These are phyloP conservation scores for Chelon auratus DNA, from an alignment of 2,797 vertebrate species.

Conservation along the genomic window DNA sequence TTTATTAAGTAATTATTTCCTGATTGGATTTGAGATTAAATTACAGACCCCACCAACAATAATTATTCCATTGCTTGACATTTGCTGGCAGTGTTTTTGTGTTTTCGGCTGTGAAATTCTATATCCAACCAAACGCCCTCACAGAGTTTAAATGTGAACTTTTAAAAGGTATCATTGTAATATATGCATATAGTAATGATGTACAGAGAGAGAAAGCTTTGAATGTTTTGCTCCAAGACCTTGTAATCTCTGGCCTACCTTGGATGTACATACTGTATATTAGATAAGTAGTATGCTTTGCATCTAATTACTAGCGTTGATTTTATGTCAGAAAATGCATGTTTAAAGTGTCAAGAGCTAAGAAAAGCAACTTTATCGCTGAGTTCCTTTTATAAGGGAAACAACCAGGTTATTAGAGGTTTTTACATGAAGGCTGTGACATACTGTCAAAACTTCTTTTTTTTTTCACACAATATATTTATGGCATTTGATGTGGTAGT, in stretches of 20 bases:
- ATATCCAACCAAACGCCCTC: too few species aligned
- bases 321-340: slow-evolving; percentile 24
- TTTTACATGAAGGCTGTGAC: slow-evolving; percentile 21
- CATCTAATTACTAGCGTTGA: slow-evolving; percentile 35
- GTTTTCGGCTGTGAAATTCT: neutral
- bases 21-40: neutral
- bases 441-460: slow-evolving; percentile 1
- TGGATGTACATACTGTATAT: slow-evolving; percentile 4
- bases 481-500: slow-evolving; percentile 7
- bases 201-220: neutral
- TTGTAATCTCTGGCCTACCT: neutral
- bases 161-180: neutral
- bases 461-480: neutral
- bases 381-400: neutral
- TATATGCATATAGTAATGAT: too few species aligned
- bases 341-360: slow-evolving; percentile 1
- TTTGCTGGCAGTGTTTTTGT: slow-evolving; percentile 1
- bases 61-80: neutral
- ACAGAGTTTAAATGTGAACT: too few species aligned
- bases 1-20: neutral
- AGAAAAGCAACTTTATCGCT: slow-evolving; percentile 24
- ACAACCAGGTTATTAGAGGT: neutral
- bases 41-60: neutral
- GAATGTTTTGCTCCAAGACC: slow-evolving; percentile 14
- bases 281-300: slow-evolving; percentile 22